A percentile compares a stretch with the other conserved stretches of the same genome.
Conservation (phyloP, 37 sponge, comb jelly and placozoan species). For the Agelas oroides region DNA sequence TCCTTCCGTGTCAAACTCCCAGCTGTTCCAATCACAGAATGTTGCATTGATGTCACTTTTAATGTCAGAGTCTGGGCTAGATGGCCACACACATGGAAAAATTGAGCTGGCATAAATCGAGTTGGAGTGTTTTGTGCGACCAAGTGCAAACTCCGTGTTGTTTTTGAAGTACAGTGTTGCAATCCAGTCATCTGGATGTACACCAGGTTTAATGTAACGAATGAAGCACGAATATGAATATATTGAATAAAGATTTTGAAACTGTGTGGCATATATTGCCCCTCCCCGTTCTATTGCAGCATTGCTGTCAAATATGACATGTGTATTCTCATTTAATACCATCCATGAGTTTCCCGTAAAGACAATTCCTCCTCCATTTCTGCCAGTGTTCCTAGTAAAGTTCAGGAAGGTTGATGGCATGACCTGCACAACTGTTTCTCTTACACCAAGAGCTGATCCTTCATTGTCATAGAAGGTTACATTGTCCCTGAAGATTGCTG, state of each 20-base stretch:
- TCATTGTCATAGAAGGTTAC: constrained; percentile 13
- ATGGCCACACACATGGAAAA: constrained; percentile 64
- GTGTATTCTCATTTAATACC: background rate
- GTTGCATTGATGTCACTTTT: background rate
- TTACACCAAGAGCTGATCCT: constrained; percentile 44
- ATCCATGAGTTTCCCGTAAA: constrained; percentile 19
- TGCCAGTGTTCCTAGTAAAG: constrained; percentile 18
- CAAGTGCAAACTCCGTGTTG: constrained; percentile 25
- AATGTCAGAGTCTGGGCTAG: background rate
- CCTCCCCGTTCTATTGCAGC: constrained; percentile 39
- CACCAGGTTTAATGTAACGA: constrained; percentile 3
- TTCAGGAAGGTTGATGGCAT: background rate
- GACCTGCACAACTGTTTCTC: constrained; percentile 2
- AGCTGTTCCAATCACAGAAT: constrained; percentile 35
- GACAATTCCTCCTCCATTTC: constrained; percentile 45
- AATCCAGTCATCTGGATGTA: constrained; percentile 31
- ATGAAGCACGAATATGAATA: constrained; percentile 62
- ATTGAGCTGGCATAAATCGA: constrained; percentile 67
- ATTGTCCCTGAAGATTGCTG: constrained; percentile 16
- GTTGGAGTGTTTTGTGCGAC: background rate
- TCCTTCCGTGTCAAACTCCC: constrained; percentile 6
- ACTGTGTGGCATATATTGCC: constrained; percentile 26
- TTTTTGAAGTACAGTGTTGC: constrained; percentile 32
- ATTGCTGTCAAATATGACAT: constrained; percentile 15
- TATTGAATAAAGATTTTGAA: constrained; percentile 19